Evolutionary conservation across 2,888 invertebrate species (phyloP).

Genomic region (Leptinotarsa haldemani): DNA sequence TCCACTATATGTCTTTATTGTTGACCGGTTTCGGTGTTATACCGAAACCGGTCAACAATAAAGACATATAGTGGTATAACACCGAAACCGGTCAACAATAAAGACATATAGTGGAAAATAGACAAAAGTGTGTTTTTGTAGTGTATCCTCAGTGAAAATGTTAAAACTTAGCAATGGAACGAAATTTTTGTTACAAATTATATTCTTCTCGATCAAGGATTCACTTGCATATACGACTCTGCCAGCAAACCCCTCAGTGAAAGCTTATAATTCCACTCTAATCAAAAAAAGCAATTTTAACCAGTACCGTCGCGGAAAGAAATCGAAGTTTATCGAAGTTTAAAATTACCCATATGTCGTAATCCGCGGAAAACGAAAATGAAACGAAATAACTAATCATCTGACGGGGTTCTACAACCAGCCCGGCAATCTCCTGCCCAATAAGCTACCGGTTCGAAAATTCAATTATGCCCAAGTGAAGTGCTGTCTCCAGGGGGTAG

Average conservation of each 20-base stretch:
- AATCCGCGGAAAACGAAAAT: slow-evolving; percentile 55
- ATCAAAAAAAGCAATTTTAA: slow-evolving; percentile 50
- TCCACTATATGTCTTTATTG: no score
- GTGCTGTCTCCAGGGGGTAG: slow-evolving; percentile 58
- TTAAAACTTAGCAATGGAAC: no score
- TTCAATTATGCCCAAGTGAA: slow-evolving; percentile 66
- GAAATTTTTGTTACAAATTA: no score
- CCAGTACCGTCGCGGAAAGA: slow-evolving; percentile 36
- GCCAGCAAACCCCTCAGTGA: background rate
- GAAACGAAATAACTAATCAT: slow-evolving; percentile 65
- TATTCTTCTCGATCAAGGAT: no score
- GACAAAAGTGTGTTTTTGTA: no score
- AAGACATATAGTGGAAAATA: no score
- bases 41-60: no score
- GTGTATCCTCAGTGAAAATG: no score
- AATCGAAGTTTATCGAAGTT: slow-evolving; percentile 55
- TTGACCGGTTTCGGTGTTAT: no score
- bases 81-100: no score
- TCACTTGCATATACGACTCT: no score
- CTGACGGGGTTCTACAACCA: slow-evolving; percentile 53
- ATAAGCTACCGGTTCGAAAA: slow-evolving; percentile 65
- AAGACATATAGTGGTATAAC: no score
- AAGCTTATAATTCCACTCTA: slow-evolving; percentile 35
- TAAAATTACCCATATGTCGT: slow-evolving; percentile 65
- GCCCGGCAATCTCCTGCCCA: slow-evolving; percentile 64